Percentiles rank a stretch among this genome's conserved stretches.
These are phyloP conservation scores for Thera britannica DNA, from an alignment of 2,888 invertebrate species.

Conservation along the genomic window DNA sequence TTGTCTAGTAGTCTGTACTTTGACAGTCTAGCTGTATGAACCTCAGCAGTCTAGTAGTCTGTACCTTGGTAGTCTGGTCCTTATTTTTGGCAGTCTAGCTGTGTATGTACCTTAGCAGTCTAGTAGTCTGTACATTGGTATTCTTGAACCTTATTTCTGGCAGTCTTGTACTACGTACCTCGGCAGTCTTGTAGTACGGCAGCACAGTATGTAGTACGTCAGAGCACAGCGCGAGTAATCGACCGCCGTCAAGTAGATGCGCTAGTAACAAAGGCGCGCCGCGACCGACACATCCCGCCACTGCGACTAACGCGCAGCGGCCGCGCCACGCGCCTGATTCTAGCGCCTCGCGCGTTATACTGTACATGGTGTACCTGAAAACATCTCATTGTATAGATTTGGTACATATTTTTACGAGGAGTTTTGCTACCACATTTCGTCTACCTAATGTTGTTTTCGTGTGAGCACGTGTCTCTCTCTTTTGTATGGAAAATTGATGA, in stretches of 20 bases:
- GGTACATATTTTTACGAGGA: too few relatives aligned
- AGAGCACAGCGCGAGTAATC: constrained; percentile 91
- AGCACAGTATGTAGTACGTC: constrained; percentile 91
- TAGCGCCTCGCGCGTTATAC: constrained; percentile 75
- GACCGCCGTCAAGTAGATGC: constrained; percentile 90
- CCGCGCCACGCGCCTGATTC: constrained; percentile 85
- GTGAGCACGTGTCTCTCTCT: too few relatives aligned
- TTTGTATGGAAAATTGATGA: too few relatives aligned
- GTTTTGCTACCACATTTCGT: too few relatives aligned
- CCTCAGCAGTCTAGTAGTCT: background rate
- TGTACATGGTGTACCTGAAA: constrained; percentile 86
- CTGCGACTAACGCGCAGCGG: constrained; percentile 89
- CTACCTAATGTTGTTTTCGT: too few relatives aligned
- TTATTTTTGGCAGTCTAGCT: too few relatives aligned
- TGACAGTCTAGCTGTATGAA: background rate
- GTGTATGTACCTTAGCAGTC: constrained; percentile 1
- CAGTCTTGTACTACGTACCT: constrained; percentile 77
- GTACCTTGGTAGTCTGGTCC: constrained; percentile 91
- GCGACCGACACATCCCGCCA: constrained; percentile 90
- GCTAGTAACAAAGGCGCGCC: constrained; percentile 88
- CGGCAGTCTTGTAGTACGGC: constrained; percentile 93
- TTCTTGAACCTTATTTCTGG: constrained; percentile 79
- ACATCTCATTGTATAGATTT: background rate
- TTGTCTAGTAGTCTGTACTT: background rate
- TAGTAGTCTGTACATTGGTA: constrained; percentile 86